Percentiles rank a stretch among this genome's conserved stretches.
Conservation (phyloP, 2,113 vertebrate species). For the Barnardius zonarius region DNA sequence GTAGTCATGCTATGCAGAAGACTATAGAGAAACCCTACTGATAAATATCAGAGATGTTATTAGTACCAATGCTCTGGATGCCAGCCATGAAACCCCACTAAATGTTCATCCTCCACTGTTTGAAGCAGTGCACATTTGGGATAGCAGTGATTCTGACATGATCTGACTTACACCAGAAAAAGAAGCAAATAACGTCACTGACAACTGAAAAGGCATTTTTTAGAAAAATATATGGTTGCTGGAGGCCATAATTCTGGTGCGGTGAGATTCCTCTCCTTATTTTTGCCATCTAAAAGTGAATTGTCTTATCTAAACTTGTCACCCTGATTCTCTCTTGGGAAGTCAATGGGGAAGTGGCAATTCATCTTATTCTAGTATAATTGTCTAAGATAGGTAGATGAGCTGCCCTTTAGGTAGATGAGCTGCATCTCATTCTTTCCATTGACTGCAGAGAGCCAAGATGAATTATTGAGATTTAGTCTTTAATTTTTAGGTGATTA, state of each 20-base stretch:
- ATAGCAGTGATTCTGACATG: not conserved
- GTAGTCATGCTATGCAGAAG: not conserved
- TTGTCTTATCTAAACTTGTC: slow-evolving; percentile 52
- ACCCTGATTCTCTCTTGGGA: not conserved
- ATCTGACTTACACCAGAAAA: not conserved
- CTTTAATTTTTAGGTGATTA: slow-evolving; percentile 38
- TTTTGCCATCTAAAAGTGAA: slow-evolving; percentile 24
- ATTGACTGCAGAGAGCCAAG: not conserved
- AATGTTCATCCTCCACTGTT: not conserved
- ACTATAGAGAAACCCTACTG: not conserved
- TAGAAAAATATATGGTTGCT: slow-evolving; percentile 5
- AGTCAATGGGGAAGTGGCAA: slow-evolving; percentile 12
- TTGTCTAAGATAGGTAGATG: not conserved
- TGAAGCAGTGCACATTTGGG: not conserved
- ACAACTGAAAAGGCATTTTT: not conserved
- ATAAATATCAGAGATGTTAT: not conserved
- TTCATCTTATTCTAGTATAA: slow-evolving; percentile 35
- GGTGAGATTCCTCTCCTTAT: slow-evolving; percentile 37
- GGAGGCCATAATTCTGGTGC: slow-evolving; percentile 13
- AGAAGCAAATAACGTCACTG: not conserved
- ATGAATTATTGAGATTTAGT: slow-evolving; percentile 26
- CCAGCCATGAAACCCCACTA: not conserved
- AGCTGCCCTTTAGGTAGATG: not conserved
- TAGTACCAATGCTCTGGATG: not conserved
- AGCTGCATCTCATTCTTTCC: not conserved